Evolutionary conservation across 2,888 invertebrate genomes (phyloP), one percentile per base, ranked within the genome.

Genomic region (Drosophila acutilabella): DNA sequence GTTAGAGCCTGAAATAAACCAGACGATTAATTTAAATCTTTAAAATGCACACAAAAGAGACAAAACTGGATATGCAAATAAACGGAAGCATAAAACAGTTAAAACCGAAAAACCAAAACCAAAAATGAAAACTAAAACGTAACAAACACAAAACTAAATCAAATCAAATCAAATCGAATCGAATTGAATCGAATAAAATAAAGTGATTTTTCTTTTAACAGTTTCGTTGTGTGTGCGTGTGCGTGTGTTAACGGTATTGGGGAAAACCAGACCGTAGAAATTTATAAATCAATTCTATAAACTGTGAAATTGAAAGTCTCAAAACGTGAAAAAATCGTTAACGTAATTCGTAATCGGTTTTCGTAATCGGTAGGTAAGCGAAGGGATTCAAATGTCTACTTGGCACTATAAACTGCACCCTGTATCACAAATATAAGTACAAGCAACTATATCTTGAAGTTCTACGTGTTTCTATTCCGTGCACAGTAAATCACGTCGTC

Each of bases 211-310:
- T 70, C 68, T 61, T 68, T 71, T 70, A 81, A 88, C 81, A 62
- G 81, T 84, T 59, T 52, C 23, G 41, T 52, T 62, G 38, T 30
- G 36, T 36, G 36, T 33, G 38, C 23, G n/a, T 56, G 36, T 33
- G 33, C 53, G 38, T 53, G 41, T 58, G 52, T 56, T 86, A 88
- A 88, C 83, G 89, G 83, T 77, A 82, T 66, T 68, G 78, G 74
- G 72, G 72, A 74, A 74, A 74, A 59, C 47, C 59, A 54, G 51
- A 59, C 40, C 42, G 38, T 57, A 72, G 58, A 66, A 66, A 64
- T 64, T 45, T 14, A 10, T 18, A 54, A 23, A 30, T 36, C 61
- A 65, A 77, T 77, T 65, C 58, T 59, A 30, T 73, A 47, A 67
- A 64, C 66, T 56, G 41, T 41, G 54, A 75, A 73, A 73, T 47